A percentile compares a stretch with the other conserved stretches of the same genome.
These are phyloP conservation scores for Sipha maydis DNA, from an alignment of 2,888 invertebrate species.

Conservation along the genomic window DNA sequence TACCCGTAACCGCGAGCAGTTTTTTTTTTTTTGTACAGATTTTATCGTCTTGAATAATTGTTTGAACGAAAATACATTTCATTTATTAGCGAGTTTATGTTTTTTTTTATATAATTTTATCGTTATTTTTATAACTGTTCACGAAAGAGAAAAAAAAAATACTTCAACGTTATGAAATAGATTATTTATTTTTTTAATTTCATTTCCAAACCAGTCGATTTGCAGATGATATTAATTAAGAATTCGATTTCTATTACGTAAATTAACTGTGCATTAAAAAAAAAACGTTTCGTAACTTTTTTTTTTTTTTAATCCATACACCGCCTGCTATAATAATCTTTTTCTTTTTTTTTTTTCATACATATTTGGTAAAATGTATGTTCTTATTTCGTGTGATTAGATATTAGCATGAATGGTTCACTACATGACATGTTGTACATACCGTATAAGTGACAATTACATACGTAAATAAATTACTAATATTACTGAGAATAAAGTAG, in stretches of 20 bases:
- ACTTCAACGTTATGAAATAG: background rate
- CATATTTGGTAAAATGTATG: too few species aligned
- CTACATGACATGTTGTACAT: too few species aligned
- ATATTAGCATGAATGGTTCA: too few species aligned
- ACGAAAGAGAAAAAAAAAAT: background rate
- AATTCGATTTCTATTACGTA: background rate
- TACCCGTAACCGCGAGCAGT: background rate
- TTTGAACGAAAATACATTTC: background rate
- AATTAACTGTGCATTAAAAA: background rate
- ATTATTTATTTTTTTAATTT: background rate
- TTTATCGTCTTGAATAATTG: background rate
- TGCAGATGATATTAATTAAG: background rate
- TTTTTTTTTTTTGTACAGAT: background rate
- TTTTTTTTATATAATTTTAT: background rate
- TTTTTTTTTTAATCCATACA: background rate
- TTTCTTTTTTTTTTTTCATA: too few species aligned
- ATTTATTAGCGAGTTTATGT: background rate
- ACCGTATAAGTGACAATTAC: too few species aligned
- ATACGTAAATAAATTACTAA: too few species aligned
- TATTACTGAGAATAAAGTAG: too few species aligned
- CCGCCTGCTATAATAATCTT: too few species aligned
- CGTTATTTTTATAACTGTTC: background rate
- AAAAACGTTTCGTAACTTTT: background rate
- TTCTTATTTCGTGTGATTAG: too few species aligned
- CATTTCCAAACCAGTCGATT: background rate